These are phyloP conservation scores for Phalacrocorax carbo DNA, from an alignment of 2,113 vertebrate genomes.

Conservation along the genomic window DNA sequence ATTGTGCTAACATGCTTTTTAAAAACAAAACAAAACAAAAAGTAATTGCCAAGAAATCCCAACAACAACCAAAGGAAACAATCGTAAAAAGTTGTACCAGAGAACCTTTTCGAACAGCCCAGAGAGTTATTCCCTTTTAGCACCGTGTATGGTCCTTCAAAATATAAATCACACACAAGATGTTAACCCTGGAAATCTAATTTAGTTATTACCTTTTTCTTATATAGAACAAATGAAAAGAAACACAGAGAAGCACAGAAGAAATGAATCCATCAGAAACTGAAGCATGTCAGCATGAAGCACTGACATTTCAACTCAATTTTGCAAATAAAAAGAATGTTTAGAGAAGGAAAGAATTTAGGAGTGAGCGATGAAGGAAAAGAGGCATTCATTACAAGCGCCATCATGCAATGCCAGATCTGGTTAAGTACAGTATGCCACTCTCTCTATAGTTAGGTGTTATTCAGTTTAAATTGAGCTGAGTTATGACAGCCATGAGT, in stretches of 20 bases:
- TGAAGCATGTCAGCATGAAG: slow-evolving; percentile 8
- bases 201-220: slow-evolving; percentile 16
- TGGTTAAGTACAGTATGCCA: neutral
- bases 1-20: neutral
- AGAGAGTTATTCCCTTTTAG: slow-evolving; percentile 10
- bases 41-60: neutral
- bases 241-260: neutral
- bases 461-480: neutral
- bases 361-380: neutral
- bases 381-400: neutral
- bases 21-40: neutral
- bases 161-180: slow-evolving; percentile 9
- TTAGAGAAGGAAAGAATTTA: slow-evolving; percentile 11
- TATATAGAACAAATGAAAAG: slow-evolving; percentile 15
- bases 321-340: slow-evolving; percentile 40
- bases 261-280: slow-evolving; percentile 35
- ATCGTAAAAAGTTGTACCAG: neutral
- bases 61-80: neutral
- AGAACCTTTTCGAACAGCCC: neutral
- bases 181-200: slow-evolving; percentile 44
- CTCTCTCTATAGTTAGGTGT: neutral
- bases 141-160: neutral
- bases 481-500: neutral
- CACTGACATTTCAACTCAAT: slow-evolving; percentile 43
- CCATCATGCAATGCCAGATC: neutral